These are phyloP conservation scores for Adoxophyes honmai DNA, from an alignment of 1,140 invertebrate genomes.

Conservation along the genomic window DNA sequence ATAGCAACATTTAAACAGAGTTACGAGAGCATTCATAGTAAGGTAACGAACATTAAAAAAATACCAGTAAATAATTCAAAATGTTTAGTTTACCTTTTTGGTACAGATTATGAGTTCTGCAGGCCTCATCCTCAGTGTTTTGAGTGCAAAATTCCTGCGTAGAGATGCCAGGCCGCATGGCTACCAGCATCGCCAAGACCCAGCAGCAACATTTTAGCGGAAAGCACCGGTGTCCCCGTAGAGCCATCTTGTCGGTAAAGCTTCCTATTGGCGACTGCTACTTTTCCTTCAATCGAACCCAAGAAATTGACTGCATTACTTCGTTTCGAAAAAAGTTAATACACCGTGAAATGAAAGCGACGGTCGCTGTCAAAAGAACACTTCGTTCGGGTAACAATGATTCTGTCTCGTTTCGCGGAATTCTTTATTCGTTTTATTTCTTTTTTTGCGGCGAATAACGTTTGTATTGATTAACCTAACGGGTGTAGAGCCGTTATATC, in stretches of 20 bases:
- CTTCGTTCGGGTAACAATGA: slow-evolving; percentile 16
- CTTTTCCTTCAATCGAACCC: background rate
- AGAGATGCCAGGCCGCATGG: slow-evolving; percentile 13
- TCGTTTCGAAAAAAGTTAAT: slow-evolving; percentile 31
- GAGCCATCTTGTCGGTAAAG: slow-evolving; percentile 31
- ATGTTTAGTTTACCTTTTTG: slow-evolving; percentile 23
- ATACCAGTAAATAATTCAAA: no score
- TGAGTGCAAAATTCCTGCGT: slow-evolving; percentile 32
- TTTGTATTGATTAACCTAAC: background rate
- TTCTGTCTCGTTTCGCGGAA: background rate
- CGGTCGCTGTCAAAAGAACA: slow-evolving; percentile 20
- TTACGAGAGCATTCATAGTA: no score
- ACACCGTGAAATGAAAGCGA: slow-evolving; percentile 43
- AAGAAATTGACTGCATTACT: slow-evolving; percentile 36
- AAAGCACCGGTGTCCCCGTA: slow-evolving; percentile 22
- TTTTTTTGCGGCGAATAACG: background rate
- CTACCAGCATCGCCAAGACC: slow-evolving; percentile 25
- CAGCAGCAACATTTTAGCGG: slow-evolving; percentile 27
- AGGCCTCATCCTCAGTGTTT: slow-evolving; percentile 20
- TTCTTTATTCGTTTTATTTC: background rate
- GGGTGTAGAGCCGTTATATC: background rate
- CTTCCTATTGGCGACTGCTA: slow-evolving; percentile 26
- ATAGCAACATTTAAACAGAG: no score
- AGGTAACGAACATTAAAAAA: no score
- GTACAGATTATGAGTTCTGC: slow-evolving; percentile 24